phyloP scores from a whole-genome alignment of 2,113 vertebrate genomes.

The Anarhynchus alexandrinus region DNA sequence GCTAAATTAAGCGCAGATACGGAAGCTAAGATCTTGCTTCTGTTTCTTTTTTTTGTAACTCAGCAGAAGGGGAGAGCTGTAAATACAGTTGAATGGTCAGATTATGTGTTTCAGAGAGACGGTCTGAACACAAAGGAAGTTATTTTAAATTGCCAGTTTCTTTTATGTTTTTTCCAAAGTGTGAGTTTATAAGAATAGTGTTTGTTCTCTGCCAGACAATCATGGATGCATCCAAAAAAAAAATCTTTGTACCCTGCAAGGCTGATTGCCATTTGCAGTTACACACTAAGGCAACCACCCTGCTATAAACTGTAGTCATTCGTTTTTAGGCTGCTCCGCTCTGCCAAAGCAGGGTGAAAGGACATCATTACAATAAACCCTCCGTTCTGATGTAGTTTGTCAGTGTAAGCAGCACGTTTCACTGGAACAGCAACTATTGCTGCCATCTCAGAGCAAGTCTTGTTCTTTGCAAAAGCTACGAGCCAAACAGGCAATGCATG shows the following conservation, averaged over 20 bases:
- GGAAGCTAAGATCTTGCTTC: background rate
- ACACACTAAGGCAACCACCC: background rate
- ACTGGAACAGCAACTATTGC: background rate
- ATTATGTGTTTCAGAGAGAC: background rate
- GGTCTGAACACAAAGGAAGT: background rate
- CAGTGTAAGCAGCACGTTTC: background rate
- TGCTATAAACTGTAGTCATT: background rate
- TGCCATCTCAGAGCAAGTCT: background rate
- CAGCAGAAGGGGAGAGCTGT: background rate
- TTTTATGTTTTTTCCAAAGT: background rate
- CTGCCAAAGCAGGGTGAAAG: background rate
- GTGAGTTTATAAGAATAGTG: background rate
- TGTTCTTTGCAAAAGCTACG: background rate
- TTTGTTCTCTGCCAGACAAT: background rate
- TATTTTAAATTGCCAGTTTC: background rate
- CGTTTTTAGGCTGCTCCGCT: background rate
- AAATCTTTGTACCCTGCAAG: background rate
- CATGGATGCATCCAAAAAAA: background rate
- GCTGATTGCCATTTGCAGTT: background rate
- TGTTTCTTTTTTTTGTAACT: background rate
- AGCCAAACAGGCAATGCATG: background rate
- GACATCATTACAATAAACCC: rapidly evolving
- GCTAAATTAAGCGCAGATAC: constrained; percentile 4
- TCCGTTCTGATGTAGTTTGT: too few species aligned
- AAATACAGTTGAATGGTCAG: background rate